Evolutionary conservation across 1,140 invertebrate genomes (phyloP).

Genomic region (Drosophila novamexicana): DNA sequence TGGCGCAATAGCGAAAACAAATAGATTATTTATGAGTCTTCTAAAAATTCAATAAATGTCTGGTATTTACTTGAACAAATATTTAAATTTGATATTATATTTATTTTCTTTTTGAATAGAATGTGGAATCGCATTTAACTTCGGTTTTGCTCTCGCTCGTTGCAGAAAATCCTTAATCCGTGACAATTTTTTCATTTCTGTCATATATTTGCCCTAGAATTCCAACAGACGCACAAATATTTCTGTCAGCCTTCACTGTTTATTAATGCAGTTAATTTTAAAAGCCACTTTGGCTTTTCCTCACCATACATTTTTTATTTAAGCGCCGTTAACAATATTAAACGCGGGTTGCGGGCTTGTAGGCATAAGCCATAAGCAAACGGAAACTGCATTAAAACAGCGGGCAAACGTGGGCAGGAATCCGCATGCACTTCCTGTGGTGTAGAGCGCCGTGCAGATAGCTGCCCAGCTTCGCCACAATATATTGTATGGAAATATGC

Average conservation of each 20-base stretch:
- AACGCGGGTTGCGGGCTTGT: constrained; percentile 17
- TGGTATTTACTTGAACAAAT: neutral
- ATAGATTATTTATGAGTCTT: constrained; percentile 8
- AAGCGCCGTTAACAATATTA: constrained; percentile 68
- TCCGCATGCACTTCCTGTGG: neutral
- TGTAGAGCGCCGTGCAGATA: neutral
- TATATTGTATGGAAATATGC: neutral
- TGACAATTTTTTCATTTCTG: no score
- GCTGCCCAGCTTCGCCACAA: neutral
- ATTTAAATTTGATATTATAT: neutral
- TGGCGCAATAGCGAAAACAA: constrained; percentile 40
- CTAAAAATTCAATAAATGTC: constrained; percentile 12
- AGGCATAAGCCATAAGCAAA: constrained; percentile 9
- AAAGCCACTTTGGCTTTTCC: constrained; percentile 58
- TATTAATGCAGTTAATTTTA: constrained; percentile 71
- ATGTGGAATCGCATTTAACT: no score
- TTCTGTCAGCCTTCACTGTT: constrained; percentile 22
- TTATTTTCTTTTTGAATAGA: neutral
- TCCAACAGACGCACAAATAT: neutral
- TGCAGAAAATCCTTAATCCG: no score
- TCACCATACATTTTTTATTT: constrained; percentile 59
- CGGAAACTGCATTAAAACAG: constrained; percentile 31
- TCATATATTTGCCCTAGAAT: neutral
- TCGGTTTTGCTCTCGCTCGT: no score
- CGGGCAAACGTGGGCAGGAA: constrained; percentile 2